Base-by-base conservation (phyloP, 1,140 invertebrate species). In the Drosophila albomicans region DNA sequence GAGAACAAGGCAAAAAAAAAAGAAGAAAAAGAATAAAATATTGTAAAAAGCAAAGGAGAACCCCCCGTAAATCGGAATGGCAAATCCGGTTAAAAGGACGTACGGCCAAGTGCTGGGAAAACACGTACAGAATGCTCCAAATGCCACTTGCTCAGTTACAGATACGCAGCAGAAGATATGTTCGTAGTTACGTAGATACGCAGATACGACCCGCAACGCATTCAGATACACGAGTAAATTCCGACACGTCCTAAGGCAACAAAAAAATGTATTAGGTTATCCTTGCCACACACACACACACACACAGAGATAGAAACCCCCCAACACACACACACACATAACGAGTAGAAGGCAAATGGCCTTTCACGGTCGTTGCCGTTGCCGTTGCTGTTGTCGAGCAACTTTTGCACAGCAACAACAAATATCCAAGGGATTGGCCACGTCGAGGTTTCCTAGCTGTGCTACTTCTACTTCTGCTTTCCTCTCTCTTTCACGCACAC, bases 201-300 rank as follows among this genome's bases (percentile, higher is more conserved):
- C 63, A 66, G 54, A 48, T 46, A 68, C 35, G 38, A 74, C 45
- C 35, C 63, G 52, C 35, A 38, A 35, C 59, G 51, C 67, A 78
- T 73, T 81, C 74, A 82, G 79, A 78, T 82, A 77, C 81, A 84
- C 65, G 61, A 66, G 43, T 59, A 65, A 87, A 82, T 87, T 82
- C 82, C 79, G 78, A 75, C 78, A 88, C 74, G 85, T 88, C 81
- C 84, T 81, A 52, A 80, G 84, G 84, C 84, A 81, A 86, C 84
- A 87, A 82, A 87, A 86, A 88, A 74, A 81, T 78, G 84, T 89
- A 84, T 88, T 88, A 79, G 85, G 84, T 88, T 88, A 88, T 88
- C 84, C 84, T 78, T 81, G 85, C 76, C 66, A 68, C 65, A 58
- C 46, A 73, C 62, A 66, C 28, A 46, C 41, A 56, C 48, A 65